Conservation (phyloP, 1,140 invertebrate species). For the Periplaneta americana region DNA sequence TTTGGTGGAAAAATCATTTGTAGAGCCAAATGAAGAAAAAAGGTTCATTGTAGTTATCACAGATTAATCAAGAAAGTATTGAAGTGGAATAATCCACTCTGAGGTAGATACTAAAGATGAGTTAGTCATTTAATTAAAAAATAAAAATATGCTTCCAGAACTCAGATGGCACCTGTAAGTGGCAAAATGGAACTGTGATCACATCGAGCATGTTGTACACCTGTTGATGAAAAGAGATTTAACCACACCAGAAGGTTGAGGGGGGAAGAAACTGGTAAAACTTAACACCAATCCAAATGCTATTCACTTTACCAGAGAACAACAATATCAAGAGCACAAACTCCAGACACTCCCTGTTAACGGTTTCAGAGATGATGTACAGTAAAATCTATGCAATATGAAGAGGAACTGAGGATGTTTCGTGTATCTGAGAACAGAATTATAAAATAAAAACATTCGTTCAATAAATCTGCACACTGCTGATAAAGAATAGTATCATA, state of each 20-base stretch:
- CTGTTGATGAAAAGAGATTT: not conserved
- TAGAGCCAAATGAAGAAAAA: not conserved
- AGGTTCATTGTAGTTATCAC: not conserved
- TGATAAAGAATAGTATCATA: not conserved
- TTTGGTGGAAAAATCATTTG: not conserved
- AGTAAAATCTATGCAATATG: not conserved
- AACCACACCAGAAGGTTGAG: not conserved
- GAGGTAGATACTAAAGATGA: conserved; percentile 1
- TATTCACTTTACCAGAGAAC: not conserved
- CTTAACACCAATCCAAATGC: not conserved
- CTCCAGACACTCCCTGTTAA: not conserved
- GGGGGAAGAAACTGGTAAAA: not conserved
- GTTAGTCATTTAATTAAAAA: not conserved
- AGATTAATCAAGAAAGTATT: not conserved
- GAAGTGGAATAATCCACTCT: not conserved
- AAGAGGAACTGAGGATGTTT: not conserved
- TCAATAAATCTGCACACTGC: not conserved
- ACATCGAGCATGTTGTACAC: not conserved
- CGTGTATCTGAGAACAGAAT: not conserved
- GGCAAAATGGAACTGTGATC: not conserved
- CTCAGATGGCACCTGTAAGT: not conserved
- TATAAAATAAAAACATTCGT: not conserved
- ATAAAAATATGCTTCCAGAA: not conserved
- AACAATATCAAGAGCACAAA: too few relatives aligned
- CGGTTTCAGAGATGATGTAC: not conserved